A percentile compares a stretch with the other conserved stretches of the same genome.
Conservation (phyloP, 2,888 invertebrate species). For the Microdon myrmicae region DNA sequence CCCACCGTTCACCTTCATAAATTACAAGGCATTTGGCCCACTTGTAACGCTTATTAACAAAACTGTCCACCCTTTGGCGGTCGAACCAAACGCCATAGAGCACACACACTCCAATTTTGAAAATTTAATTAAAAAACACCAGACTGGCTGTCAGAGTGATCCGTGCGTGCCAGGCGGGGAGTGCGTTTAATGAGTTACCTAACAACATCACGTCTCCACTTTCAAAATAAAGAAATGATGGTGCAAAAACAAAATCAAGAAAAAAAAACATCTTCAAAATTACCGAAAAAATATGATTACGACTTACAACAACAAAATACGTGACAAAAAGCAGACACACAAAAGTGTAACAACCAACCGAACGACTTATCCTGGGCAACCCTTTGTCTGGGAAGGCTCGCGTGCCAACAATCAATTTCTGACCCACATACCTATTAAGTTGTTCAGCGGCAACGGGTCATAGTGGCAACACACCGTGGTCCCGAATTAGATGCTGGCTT, state of each 20-base stretch:
- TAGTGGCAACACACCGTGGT: too few relatives aligned
- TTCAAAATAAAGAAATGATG: slow-evolving; percentile 22
- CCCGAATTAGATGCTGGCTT: too few relatives aligned
- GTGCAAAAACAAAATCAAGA: slow-evolving; percentile 11
- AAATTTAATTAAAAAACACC: slow-evolving; percentile 45
- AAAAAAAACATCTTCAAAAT: too few relatives aligned
- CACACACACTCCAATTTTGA: slow-evolving; percentile 17
- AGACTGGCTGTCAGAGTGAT: slow-evolving; percentile 24
- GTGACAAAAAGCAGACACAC: slow-evolving; percentile 10
- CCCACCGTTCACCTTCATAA: slow-evolving; percentile 27
- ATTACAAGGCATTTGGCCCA: slow-evolving; percentile 42
- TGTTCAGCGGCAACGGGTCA: too few relatives aligned
- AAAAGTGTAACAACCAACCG: slow-evolving; percentile 23
- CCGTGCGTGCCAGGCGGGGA: slow-evolving; percentile 22
- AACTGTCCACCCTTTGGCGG: slow-evolving; percentile 42
- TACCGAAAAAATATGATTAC: slow-evolving; percentile 22
- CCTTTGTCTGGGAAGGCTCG: slow-evolving; percentile 41
- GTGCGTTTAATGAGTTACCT: slow-evolving; percentile 45
- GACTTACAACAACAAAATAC: slow-evolving; percentile 43
- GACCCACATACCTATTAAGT: slow-evolving; percentile 63
- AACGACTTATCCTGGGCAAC: slow-evolving; percentile 43
- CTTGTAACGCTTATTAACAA: slow-evolving; percentile 41
- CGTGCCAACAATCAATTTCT: slow-evolving; percentile 66
- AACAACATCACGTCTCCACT: slow-evolving; percentile 36
- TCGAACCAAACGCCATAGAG: slow-evolving; percentile 3